Evolutionary conservation across 2,888 invertebrate species (phyloP).

Genomic region (Portevinia maculata): DNA sequence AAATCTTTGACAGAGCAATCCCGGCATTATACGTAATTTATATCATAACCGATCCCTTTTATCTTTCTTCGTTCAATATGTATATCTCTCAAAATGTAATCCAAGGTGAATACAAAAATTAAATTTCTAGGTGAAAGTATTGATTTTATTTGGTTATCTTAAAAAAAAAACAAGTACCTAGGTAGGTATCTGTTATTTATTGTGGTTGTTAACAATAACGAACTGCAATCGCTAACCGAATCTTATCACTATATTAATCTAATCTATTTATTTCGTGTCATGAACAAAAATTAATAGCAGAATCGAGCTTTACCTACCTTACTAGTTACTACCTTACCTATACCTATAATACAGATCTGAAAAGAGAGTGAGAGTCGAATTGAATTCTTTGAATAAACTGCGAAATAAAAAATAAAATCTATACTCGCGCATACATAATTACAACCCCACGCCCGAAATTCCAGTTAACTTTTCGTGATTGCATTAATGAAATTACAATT

Average conservation of each 20-base stretch:
- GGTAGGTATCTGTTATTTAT: neutral
- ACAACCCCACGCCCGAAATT: conserved; percentile 2
- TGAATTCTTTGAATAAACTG: neutral
- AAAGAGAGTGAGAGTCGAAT: no score
- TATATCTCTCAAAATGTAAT: neutral
- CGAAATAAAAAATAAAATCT: conserved; percentile 13
- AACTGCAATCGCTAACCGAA: conserved; percentile 7
- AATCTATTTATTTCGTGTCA: conserved; percentile 30
- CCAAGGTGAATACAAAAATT: neutral
- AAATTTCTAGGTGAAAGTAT: neutral
- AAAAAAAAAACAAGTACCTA: neutral
- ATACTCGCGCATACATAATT: conserved; percentile 2
- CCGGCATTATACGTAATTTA: no score
- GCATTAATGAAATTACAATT: conserved; percentile 31
- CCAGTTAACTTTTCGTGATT: neutral
- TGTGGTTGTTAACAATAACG: conserved; percentile 3
- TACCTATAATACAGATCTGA: no score
- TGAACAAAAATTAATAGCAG: conserved; percentile 12
- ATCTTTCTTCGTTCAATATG: no score
- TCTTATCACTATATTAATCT: conserved; percentile 30
- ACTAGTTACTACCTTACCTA: no score
- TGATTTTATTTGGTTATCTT: neutral
- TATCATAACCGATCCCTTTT: no score
- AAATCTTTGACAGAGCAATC: no score
- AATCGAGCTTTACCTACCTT: neutral